Evolutionary conservation across 2,797 vertebrate genomes (phyloP).

Genomic region (Acanthurus lineatus): DNA sequence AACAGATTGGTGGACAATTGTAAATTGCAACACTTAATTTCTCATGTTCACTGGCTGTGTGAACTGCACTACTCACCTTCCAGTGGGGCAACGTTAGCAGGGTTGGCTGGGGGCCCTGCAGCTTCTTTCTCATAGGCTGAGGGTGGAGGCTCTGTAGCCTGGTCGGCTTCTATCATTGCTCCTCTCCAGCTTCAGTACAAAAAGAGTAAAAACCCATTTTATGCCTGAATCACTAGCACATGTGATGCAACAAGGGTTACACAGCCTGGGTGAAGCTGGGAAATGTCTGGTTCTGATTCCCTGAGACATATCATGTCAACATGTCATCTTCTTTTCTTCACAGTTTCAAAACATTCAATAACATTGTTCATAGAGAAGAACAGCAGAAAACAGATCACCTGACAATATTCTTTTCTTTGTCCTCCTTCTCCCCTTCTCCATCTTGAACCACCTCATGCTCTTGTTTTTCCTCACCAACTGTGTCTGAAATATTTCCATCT

Average conservation of each 20-base stretch:
- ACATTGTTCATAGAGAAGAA: background rate
- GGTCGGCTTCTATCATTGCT: slow-evolving; percentile 92
- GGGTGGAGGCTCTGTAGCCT: slow-evolving; percentile 83
- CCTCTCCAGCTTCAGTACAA: slow-evolving; percentile 90
- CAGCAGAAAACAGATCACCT: slow-evolving; percentile 80
- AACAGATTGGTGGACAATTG: background rate
- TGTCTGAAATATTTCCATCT: slow-evolving; percentile 73
- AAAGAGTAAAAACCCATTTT: background rate
- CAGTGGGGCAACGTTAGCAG: slow-evolving; percentile 31
- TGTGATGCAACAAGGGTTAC: background rate
- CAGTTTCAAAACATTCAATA: background rate
- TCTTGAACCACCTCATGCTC: slow-evolving; percentile 46
- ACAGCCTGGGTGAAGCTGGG: background rate
- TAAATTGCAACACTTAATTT: background rate
- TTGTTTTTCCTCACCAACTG: slow-evolving; percentile 52
- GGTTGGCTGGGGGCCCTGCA: slow-evolving; percentile 38
- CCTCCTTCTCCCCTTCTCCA: slow-evolving; percentile 61
- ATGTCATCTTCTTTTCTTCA: background rate
- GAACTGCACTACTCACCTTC: slow-evolving; percentile 68
- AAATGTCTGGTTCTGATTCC: background rate
- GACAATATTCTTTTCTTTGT: slow-evolving; percentile 83
- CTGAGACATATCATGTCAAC: background rate
- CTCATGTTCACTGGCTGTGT: background rate
- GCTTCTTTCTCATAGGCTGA: slow-evolving; percentile 79
- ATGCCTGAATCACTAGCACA: slow-evolving; percentile 10